Conservation (phyloP, 2,113 vertebrate species). For the Rallus limicola region DNA sequence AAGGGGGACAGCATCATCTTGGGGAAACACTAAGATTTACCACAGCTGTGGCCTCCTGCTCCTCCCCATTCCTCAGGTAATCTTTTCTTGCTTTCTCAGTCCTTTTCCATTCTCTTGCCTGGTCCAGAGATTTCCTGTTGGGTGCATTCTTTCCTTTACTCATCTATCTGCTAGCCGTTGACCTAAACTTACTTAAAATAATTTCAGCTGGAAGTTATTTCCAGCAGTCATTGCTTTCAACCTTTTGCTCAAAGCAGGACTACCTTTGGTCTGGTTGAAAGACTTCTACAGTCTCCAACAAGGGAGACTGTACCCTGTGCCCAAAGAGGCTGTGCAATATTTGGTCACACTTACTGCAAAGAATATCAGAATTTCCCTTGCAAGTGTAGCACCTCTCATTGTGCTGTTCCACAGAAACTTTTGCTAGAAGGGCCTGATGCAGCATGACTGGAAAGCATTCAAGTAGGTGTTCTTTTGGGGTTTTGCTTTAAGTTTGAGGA, state of each 20-base stretch:
- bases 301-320: neutral
- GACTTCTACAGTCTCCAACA: neutral
- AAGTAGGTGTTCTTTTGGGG: neutral
- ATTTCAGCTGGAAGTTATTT: neutral
- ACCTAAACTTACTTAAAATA: neutral
- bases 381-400: neutral
- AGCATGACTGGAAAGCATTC: neutral
- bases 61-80: neutral
- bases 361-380: neutral
- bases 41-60: neutral
- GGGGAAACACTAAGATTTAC: neutral
- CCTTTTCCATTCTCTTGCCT: neutral
- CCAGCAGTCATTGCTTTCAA: neutral
- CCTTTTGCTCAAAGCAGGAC: neutral
- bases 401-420: neutral
- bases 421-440: neutral
- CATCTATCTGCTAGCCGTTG: neutral
- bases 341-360: neutral
- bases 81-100: neutral
- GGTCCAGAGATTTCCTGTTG: neutral
- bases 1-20: neutral
- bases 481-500: neutral
- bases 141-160: neutral
- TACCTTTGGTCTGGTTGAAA: neutral
- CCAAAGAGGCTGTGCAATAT: neutral